Evolutionary conservation across 2,888 invertebrate species (phyloP).

Genomic region (Macrosoma leucophasiata): DNA sequence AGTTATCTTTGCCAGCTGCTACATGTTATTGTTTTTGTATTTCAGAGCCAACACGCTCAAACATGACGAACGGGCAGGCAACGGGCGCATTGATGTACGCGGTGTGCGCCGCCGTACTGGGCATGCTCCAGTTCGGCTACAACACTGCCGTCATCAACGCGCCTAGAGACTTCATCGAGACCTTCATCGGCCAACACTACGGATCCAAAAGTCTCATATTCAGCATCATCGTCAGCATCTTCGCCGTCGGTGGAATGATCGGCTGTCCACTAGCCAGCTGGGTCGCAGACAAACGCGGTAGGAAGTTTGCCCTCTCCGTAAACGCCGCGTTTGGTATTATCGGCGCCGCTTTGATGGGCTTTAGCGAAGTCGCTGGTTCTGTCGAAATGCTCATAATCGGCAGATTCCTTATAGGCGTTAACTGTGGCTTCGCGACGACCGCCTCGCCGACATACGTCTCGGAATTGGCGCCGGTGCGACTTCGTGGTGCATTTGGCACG

Average conservation of each 20-base stretch:
- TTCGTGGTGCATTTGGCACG: constrained; percentile 68
- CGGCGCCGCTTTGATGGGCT: constrained; percentile 80
- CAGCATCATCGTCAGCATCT: constrained; percentile 82
- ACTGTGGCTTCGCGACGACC: constrained; percentile 79
- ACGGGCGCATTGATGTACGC: constrained; percentile 79
- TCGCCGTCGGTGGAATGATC: constrained; percentile 86
- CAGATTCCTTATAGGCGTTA: constrained; percentile 83
- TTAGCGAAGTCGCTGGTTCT: constrained; percentile 77
- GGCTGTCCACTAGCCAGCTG: constrained; percentile 85
- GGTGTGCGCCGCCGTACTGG: constrained; percentile 79
- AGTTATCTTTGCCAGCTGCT: too few relatives aligned
- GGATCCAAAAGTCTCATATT: constrained; percentile 69
- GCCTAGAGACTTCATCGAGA: constrained; percentile 77
- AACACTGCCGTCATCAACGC: constrained; percentile 84
- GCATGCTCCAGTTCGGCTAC: constrained; percentile 83
- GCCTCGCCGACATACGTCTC: constrained; percentile 71
- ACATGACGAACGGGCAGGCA: constrained; percentile 62
- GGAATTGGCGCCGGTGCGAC: constrained; percentile 57
- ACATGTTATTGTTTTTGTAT: constrained; percentile 17
- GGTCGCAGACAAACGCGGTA: constrained; percentile 81
- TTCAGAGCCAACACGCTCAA: constrained; percentile 38
- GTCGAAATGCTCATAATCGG: constrained; percentile 84
- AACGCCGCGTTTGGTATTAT: constrained; percentile 79
- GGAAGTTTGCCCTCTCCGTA: constrained; percentile 79
- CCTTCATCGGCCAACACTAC: constrained; percentile 77